These are phyloP conservation scores for Spilosoma lubricipeda DNA, from an alignment of 2,888 invertebrate species.

Conservation along the genomic window DNA sequence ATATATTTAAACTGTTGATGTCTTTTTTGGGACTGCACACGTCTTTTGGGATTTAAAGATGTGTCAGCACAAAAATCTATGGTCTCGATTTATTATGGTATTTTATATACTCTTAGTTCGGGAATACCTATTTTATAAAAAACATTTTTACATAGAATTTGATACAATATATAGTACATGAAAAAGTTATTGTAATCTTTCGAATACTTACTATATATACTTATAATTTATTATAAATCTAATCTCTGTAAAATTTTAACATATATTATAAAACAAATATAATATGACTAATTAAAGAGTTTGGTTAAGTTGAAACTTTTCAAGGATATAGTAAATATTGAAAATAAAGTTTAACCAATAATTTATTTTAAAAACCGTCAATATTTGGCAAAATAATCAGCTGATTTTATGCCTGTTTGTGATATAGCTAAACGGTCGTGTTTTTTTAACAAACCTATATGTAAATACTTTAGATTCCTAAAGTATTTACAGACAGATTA, in stretches of 20 bases:
- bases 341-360: neutral
- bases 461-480: neutral
- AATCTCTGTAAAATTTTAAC: neutral
- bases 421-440: neutral
- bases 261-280: neutral
- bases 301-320: neutral
- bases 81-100: neutral
- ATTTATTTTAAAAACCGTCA: neutral
- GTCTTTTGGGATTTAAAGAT: slow-evolving; percentile 75
- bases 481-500: no score
- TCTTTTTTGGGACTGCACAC: slow-evolving; percentile 53
- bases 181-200: neutral
- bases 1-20: neutral
- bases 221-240: neutral
- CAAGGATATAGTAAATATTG: neutral
- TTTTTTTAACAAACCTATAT: neutral
- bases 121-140: neutral
- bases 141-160: neutral
- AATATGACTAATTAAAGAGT: neutral
- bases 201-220: neutral
- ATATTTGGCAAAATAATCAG: neutral
- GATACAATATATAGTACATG: neutral
- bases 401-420: neutral
- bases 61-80: slow-evolving; percentile 59
- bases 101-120: neutral